Evolutionary conservation across 1,140 invertebrate species (phyloP), one percentile per base, ranked within the genome.

Genomic region (Lepidurus apus): DNA sequence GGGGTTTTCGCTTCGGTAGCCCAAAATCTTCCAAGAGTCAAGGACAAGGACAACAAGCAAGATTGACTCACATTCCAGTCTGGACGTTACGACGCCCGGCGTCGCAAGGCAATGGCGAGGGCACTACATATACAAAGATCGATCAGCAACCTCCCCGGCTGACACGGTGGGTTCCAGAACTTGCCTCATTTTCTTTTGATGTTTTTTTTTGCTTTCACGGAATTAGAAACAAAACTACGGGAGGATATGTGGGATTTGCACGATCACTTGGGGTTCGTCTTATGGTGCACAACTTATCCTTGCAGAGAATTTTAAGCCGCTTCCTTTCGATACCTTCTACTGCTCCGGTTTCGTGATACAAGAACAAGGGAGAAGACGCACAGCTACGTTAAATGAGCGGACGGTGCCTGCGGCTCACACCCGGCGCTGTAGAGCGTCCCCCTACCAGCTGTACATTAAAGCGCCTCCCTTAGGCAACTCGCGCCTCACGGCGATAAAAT

Each of bases 311-410:
- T 65, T 9, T 21, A 21, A 17, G 53, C 53, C 53, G 53, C 53
- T 65, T 65, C 53, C n/a, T 65, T 11, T 4, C 21, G 53, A n/a
- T 65, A n/a, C 53, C 53, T 65, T 65, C 53, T 17, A 11, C 53
- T 65, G 53, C 53, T 65, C 53, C 21, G 53, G 53, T 65, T 65
- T 65, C 53, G 53, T 65, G 53, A 65, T 65, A 65, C 53, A 65
- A 65, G 53, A 65, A 65, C 53, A 65, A 65, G 53, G 53, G 53
- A 65, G 53, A 65, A 65, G 53, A 65, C 53, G 53, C 53, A 65
- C 53, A 0, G 53, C 53, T 65, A 13, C 53, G 53, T 65, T 65
- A 65, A 65, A 65, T 65, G 53, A 65, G 53, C 53, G 53, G 53
- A 65, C 53, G 53, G 13, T 65, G 53, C 53, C 53, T 65, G 53